Base-by-base conservation (phyloP, 1,140 invertebrate species). In the Bathynomus jamesi region DNA sequence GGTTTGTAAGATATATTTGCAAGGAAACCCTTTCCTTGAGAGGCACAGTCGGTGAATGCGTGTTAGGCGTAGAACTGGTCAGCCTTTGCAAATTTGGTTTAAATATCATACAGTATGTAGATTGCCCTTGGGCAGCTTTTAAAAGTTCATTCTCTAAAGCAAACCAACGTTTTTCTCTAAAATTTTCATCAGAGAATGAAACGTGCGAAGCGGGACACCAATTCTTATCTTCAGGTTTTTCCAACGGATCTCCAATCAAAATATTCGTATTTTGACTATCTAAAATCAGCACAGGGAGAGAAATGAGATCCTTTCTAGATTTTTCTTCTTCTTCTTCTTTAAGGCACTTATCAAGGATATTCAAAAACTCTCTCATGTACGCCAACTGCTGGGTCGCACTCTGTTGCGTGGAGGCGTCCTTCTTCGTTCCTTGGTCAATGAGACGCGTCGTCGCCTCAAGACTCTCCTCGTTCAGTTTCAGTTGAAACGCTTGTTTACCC, bases 321-420 rank as follows among this genome's bases (percentile, higher is more conserved):
- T 17, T 46, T 65, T 65, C n/a, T n/a, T n/a, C n/a, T n/a, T n/a
- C 72, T 46, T 70, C 28, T 31, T 68, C 61, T 28, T 64, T 72
- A 46, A 83, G 82, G 82, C 82, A 92, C 90, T 83, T 69, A 61
- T 89, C 88, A 78, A 91, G 88, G 28, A 90, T 90, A 78, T 89
- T 86, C 73, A 96, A 86, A 83, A 93, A 97, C 83, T 97, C 94
- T 78, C 91, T 87, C 7, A 96, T 84, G 83, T 94, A 95, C 71
- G 88, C 87, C 64, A 88, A 85, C 83, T 96, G 94, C 79, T 96
- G 94, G 68, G 85, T 81, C 1, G 87, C 83, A 70, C 87, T 86
- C 80, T 93, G 91, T 73, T 88, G 87, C 78, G 91, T 92, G 25
- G 87, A 85, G 17, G 88, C 88, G 70, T 87, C 88, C 61, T 73